Evolutionary conservation across 2,113 vertebrate genomes (phyloP), one percentile per base, ranked within the genome.

Genomic region (Tretioscincus oriximinensis): DNA sequence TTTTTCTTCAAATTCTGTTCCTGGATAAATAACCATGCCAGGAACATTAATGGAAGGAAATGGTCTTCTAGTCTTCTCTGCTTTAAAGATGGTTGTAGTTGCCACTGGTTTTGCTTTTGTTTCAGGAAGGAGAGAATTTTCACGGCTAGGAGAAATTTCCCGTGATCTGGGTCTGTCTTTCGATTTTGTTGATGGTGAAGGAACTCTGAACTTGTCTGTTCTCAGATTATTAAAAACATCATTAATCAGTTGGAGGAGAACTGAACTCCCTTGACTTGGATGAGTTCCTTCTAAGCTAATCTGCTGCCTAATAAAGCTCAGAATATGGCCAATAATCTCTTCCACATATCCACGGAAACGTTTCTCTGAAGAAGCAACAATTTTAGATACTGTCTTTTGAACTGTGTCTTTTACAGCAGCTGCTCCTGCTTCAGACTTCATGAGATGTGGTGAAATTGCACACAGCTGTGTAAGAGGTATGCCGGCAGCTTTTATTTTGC

Each of bases 11-110:
- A 22, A 2, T 49, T 82, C 80, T 4, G 65, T 26, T 24, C 75
- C 80, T 0, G 78, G 20, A 51, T 81, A 73, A 70, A 76, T 63
- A 1, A 82, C 80, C 80, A 82, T 82, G 28, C 80, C 80, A 2
- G 80, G 80, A 1, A 82, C 73, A 4, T 76, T 69, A 31, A 82
- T 66, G 12, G 73, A 66, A 70, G 80, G 54, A 63, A 70, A 70
- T 1, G 73, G 73, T 21, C 26, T 70, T 14, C 14, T 12, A 3
- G 2, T 20, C 31, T 49, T 70, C 66, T 82, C 80, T 5, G n/a
- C 35, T 29, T 31, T 63, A 4, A 63, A 45, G 26, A 70, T 73
- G 3, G 80, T 70, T 1, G 54, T 66, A 22, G 18, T 66, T 8
- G 47, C 18, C 11, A 61, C 11, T 4, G 47, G 3, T 20, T 9